Base-by-base conservation (phyloP, 2,113 vertebrate species). In the Canis aureus region DNA sequence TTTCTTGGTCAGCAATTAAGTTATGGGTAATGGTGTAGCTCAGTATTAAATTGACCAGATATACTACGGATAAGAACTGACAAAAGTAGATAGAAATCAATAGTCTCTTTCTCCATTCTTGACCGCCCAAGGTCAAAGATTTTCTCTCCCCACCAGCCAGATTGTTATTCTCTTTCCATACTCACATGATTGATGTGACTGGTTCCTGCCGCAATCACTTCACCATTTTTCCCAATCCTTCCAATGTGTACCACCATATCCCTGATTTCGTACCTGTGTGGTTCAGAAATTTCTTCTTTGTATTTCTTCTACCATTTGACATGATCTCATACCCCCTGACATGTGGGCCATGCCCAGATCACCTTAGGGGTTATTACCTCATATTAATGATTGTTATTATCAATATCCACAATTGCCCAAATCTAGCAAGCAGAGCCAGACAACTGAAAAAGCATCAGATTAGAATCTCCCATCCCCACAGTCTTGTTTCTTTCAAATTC, bases 361-460 rank as follows among this genome's bases (percentile, higher is more conserved):
- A 86, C 20, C 7, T 88, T 64, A 85, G n/a, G 27, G 5, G 0
- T 35, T 89, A 51, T 73, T 29, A n/a, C 29, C 22, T 89, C 78
- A 55, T 51, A 85, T 85, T 57, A 84, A 80, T 80, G 55, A 89
- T 85, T 53, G 71, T n/a, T 79, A 78, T 71, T 20, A 93, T 80
- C 53, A 64, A 38, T 82, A 55, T 57, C 55, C 29, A 83, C 5
- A 82, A 67, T 66, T 82, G 51, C 23, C 51, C 19, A 97, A 79
- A 79, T 85, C 22, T 13, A 82, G 25, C 19, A 83, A 66, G 66
- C 82, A 85, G 23, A 80, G 29, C 32, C 53, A 69, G 83, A n/a
- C 20, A 51, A 32, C 51, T 35, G 60, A 93, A 95, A n/a, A 80
- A 66, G 80, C 10, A 89, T 89, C 51, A 67, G 69, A n/a, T 94